Percentiles rank a stretch among this genome's conserved stretches.
These are phyloP conservation scores for Spisula subtruncata DNA, from an alignment of 2,888 invertebrate genomes.

Conservation along the genomic window DNA sequence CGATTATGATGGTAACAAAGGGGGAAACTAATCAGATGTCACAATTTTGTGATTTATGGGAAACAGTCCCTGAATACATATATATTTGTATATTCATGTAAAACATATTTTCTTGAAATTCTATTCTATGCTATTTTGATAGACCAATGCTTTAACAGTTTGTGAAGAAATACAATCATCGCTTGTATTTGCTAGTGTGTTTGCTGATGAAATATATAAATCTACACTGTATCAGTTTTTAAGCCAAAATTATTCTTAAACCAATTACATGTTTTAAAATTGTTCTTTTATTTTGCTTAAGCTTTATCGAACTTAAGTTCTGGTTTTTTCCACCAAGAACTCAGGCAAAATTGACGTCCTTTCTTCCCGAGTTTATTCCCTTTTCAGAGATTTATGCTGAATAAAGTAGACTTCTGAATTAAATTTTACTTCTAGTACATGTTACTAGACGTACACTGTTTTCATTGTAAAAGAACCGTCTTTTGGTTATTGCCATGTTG, in stretches of 20 bases:
- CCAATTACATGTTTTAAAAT: neutral
- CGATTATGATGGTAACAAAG: no score
- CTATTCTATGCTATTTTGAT: neutral
- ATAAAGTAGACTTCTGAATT: neutral
- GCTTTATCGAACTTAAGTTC: neutral
- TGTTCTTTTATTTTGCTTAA: neutral
- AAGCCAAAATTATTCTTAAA: neutral
- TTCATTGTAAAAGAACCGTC: neutral
- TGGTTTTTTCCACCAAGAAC: neutral
- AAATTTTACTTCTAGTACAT: no score
- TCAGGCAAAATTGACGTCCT: slow-evolving; percentile 6
- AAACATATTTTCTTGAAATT: neutral
- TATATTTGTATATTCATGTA: neutral
- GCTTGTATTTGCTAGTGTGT: slow-evolving; percentile 14
- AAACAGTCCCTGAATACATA: no score
- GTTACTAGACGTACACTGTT: neutral
- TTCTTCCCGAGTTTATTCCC: no score
- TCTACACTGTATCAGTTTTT: neutral
- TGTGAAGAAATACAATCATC: neutral
- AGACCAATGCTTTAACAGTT: neutral
- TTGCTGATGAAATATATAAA: neutral
- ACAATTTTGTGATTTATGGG: no score
- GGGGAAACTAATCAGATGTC: no score
- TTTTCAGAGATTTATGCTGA: neutral
- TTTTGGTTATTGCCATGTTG: neutral